A percentile compares a stretch with the other conserved stretches of the same genome.
phyloP scores from a whole-genome alignment of 2,113 vertebrate species.

The Channa maculata region DNA sequence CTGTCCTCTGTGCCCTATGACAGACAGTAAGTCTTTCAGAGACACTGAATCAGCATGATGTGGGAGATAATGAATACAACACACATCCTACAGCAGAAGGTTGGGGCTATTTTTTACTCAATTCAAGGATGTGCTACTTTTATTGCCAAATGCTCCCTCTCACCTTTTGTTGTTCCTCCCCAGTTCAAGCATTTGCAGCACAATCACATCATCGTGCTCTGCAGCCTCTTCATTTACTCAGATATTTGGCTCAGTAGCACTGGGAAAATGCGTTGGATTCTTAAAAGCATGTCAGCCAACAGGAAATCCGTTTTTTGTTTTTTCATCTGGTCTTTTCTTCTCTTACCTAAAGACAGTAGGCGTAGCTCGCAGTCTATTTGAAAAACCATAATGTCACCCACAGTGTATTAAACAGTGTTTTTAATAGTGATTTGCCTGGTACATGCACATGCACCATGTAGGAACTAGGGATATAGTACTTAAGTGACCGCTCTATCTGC shows the following conservation, averaged over 20 bases:
- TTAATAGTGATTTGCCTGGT: slow-evolving; percentile 43
- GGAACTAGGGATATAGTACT: slow-evolving; percentile 31
- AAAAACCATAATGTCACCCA: slow-evolving; percentile 36
- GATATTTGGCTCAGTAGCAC: slow-evolving; percentile 49
- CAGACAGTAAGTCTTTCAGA: slow-evolving; percentile 38
- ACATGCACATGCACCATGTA: not conserved
- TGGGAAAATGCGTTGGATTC: slow-evolving; percentile 44
- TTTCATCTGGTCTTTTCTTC: slow-evolving; percentile 9
- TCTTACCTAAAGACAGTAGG: slow-evolving; percentile 29
- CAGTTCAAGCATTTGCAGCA: slow-evolving; percentile 40
- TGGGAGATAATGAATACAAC: slow-evolving; percentile 52
- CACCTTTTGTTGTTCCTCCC: slow-evolving; percentile 37
- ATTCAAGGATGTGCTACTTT: slow-evolving; percentile 35
- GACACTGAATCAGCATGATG: slow-evolving; percentile 52
- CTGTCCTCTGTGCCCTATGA: slow-evolving; percentile 46
- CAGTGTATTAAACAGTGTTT: slow-evolving; percentile 33
- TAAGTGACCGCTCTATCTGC: slow-evolving; percentile 43
- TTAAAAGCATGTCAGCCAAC: slow-evolving; percentile 51
- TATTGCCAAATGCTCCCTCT: slow-evolving; percentile 34
- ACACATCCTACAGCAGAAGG: slow-evolving; percentile 27
- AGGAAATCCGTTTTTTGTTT: slow-evolving; percentile 46
- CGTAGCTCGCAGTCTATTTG: slow-evolving; percentile 12
- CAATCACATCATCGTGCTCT: slow-evolving; percentile 68
- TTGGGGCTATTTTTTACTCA: slow-evolving; percentile 11
- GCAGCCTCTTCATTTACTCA: slow-evolving; percentile 57